A percentile compares a stretch with the other conserved stretches of the same genome.
Conservation (phyloP, 2,888 invertebrate species). For the Cheilosia soror region DNA sequence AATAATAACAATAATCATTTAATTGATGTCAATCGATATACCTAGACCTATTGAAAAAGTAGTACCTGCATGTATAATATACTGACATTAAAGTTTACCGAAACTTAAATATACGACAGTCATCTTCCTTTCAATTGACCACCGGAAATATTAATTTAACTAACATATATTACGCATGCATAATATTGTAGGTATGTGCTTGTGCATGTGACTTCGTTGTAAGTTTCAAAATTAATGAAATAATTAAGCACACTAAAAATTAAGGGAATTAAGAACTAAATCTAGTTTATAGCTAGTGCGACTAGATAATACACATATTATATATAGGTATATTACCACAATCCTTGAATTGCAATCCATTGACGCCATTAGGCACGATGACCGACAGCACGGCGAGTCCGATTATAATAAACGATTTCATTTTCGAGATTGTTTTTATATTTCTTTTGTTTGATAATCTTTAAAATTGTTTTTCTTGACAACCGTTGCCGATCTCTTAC, state of each 20-base stretch:
- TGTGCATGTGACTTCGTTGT: background rate
- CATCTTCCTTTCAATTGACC: constrained; percentile 29
- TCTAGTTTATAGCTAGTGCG: constrained; percentile 15
- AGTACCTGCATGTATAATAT: too few species aligned
- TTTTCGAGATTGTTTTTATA: constrained; percentile 52
- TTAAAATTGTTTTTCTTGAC: background rate
- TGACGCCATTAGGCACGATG: constrained; percentile 72
- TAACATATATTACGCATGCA: constrained; percentile 13
- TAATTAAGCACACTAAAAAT: constrained; percentile 2
- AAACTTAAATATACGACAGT: background rate
- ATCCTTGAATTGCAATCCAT: constrained; percentile 81
- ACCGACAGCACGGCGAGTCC: constrained; percentile 76
- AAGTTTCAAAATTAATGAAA: background rate
- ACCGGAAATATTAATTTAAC: constrained; percentile 62
- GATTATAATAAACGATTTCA: constrained; percentile 78
- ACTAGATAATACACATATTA: background rate
- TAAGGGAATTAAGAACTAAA: constrained; percentile 7
- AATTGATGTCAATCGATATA: too few species aligned
- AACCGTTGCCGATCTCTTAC: constrained; percentile 34
- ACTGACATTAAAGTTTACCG: too few species aligned
- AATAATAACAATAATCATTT: too few species aligned
- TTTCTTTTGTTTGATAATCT: too few species aligned
- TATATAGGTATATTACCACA: constrained; percentile 78
- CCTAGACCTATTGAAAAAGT: too few species aligned
- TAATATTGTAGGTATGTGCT: background rate